Evolutionary conservation across 2,888 invertebrate genomes (phyloP).

Genomic region (Saturnia pavonia): DNA sequence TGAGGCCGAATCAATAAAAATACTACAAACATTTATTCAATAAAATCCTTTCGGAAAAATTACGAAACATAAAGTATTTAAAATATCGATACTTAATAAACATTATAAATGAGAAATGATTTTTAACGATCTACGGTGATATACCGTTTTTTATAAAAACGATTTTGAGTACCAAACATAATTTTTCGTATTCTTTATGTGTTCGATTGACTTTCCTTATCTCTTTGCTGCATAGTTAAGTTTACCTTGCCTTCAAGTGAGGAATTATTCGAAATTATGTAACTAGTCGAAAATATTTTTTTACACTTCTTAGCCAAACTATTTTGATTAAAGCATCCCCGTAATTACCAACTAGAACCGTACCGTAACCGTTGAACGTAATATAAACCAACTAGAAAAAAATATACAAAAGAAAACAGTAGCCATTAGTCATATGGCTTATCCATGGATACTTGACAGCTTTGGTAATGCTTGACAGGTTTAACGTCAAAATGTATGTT

Average conservation of each 20-base stretch:
- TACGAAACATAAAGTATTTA: slow-evolving; percentile 2
- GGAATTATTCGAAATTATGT: neutral
- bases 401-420: neutral
- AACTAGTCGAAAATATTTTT: neutral
- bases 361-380: too few species aligned
- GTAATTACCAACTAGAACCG: too few species aligned
- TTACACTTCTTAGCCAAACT: neutral
- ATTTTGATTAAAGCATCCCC: neutral
- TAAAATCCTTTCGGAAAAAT: slow-evolving; percentile 5
- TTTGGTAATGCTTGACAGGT: slow-evolving; percentile 6
- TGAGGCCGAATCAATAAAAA: slow-evolving; percentile 10
- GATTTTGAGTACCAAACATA: too few species aligned
- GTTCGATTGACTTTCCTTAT: too few species aligned
- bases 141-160: neutral
- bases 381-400: neutral
- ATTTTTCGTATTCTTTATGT: too few species aligned
- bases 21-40: neutral
- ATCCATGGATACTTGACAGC: slow-evolving; percentile 6
- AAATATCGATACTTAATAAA: neutral
- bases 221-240: neutral
- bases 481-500: neutral
- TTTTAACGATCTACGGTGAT: neutral
- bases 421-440: neutral
- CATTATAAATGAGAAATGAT: neutral
- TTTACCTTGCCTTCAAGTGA: too few species aligned